These are phyloP conservation scores for Physella acuta DNA, from an alignment of 1,140 invertebrate genomes.

Conservation along the genomic window DNA sequence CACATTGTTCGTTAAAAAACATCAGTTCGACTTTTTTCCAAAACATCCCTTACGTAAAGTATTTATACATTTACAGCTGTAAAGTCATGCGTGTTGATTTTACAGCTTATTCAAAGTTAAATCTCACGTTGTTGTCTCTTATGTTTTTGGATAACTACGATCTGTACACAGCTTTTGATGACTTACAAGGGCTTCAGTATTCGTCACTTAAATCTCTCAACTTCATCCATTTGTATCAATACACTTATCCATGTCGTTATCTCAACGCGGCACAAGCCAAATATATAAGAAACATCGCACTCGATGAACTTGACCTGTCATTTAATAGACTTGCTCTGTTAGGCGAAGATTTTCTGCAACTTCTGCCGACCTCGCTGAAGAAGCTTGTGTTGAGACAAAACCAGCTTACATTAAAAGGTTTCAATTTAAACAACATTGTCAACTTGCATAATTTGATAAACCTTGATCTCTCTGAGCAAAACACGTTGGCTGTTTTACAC, in stretches of 20 bases:
- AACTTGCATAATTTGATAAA: background rate
- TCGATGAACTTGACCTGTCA: background rate
- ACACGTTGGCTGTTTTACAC: background rate
- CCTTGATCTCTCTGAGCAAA: background rate
- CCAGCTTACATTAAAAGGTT: background rate
- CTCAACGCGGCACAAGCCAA: background rate
- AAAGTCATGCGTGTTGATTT: background rate
- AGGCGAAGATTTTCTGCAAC: background rate
- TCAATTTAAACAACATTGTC: background rate
- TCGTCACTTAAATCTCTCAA: background rate
- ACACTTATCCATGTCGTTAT: background rate
- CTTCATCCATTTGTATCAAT: background rate
- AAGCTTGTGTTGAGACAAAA: conserved; percentile 6
- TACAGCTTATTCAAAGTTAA: background rate
- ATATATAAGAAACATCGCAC: background rate
- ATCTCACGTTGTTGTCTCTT: background rate
- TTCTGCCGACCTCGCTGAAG: background rate
- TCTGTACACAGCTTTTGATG: background rate
- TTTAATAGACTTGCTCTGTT: background rate
- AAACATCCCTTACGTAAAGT: background rate
- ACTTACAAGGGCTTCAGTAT: background rate
- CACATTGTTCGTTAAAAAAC: background rate
- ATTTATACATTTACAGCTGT: background rate
- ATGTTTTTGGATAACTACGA: background rate
- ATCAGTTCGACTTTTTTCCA: conserved; percentile 2